phyloP scores from a whole-genome alignment of 2,113 vertebrate species.

The Xiphorhynchus elegans region DNA sequence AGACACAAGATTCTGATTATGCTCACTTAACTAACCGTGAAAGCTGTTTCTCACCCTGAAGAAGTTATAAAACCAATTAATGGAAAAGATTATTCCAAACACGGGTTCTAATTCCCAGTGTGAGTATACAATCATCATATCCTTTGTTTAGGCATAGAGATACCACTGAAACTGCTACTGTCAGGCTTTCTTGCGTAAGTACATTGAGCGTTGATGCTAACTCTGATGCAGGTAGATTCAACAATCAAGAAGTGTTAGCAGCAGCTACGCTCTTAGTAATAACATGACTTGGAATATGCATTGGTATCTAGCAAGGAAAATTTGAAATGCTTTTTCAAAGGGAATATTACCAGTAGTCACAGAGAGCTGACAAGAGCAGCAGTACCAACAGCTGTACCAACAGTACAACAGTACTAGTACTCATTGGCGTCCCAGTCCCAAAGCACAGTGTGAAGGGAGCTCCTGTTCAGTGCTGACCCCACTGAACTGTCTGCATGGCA shows the following conservation, averaged over 20 bases:
- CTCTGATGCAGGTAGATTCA: neutral
- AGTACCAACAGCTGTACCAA: neutral
- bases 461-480: neutral
- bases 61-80: neutral
- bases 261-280: neutral
- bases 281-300: neutral
- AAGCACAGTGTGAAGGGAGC: neutral
- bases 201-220: neutral
- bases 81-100: neutral
- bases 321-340: neutral
- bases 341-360: neutral
- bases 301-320: neutral
- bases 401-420: too few relatives aligned
- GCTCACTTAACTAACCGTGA: neutral
- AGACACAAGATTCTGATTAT: neutral
- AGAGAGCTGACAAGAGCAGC: neutral
- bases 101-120: neutral
- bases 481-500: neutral
- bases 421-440: neutral
- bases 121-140: neutral
- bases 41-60: neutral
- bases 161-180: neutral
- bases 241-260: neutral
- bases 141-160: neutral
- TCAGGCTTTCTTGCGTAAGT: neutral